Conservation (phyloP, 2,113 vertebrate genomes). For the Clarias gariepinus region DNA sequence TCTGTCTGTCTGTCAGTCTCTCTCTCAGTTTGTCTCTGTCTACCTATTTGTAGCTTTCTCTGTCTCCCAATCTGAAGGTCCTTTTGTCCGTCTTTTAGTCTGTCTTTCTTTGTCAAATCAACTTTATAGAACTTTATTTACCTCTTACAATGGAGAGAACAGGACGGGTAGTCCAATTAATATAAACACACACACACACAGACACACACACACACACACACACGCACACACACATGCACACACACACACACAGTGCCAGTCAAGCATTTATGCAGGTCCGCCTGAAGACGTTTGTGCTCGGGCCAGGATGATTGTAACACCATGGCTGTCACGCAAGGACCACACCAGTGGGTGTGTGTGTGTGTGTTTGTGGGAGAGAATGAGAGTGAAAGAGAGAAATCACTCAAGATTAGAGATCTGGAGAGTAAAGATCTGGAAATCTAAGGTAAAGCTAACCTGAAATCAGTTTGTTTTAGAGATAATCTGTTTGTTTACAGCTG, state of each 20-base stretch:
- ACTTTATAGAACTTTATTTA: not conserved
- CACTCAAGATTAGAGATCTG: not conserved
- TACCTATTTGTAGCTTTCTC: not conserved
- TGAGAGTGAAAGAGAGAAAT: not conserved
- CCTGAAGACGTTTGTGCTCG: not conserved
- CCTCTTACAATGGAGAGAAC: not conserved
- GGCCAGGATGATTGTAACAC: slow-evolving; percentile 3
- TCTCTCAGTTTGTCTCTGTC: not conserved
- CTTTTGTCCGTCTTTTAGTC: too few relatives aligned
- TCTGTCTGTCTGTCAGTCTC: not conserved
- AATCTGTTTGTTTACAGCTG: too few relatives aligned
- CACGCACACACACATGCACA: slow-evolving; percentile 8
- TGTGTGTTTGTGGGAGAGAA: not conserved
- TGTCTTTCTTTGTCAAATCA: not conserved
- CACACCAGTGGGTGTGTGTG: not conserved
- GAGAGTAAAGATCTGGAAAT: not conserved
- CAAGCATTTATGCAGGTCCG: not conserved
- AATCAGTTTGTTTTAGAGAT: too few relatives aligned
- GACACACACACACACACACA: slow-evolving; percentile 26
- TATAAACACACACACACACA: not conserved
- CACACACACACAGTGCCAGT: not conserved
- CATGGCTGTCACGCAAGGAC: not conserved
- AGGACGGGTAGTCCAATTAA: not conserved
- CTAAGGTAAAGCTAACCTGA: too few relatives aligned
- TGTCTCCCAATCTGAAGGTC: not conserved